These are phyloP conservation scores for Rhinogobio ventralis DNA, from an alignment of 2,797 vertebrate species.

Conservation along the genomic window DNA sequence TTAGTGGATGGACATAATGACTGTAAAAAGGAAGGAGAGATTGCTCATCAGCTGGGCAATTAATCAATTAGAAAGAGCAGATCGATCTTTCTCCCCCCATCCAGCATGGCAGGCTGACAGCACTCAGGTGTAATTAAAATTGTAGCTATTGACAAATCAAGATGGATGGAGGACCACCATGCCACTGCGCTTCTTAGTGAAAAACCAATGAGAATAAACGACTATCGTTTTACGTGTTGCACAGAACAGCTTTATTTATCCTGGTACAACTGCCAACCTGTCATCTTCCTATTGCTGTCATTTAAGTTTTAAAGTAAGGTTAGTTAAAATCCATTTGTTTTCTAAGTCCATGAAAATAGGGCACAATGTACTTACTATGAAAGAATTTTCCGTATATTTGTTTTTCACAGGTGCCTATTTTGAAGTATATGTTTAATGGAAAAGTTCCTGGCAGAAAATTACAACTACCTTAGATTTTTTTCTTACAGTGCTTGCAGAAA, in stretches of 20 bases:
- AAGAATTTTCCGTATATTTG: neutral
- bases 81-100: constrained; percentile 71
- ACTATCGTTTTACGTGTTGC: neutral
- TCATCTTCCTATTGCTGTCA: neutral
- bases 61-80: constrained; percentile 79
- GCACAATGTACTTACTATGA: neutral
- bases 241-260: neutral
- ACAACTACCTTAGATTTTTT: neutral
- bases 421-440: neutral
- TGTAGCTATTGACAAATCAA: constrained; percentile 82
- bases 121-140: constrained; percentile 86
- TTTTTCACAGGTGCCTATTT: too few relatives aligned
- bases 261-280: neutral
- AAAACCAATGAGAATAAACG: constrained; percentile 34
- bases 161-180: constrained; percentile 75
- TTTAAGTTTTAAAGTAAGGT: neutral
- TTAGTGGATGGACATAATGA: constrained; percentile 16
- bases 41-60: constrained; percentile 73
- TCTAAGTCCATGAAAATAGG: neutral
- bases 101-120: constrained; percentile 75
- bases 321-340: neutral
- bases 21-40: constrained; percentile 57
- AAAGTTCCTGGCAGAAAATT: neutral
- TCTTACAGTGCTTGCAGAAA: neutral
- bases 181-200: constrained; percentile 44